These are phyloP conservation scores for Enteromius afrohamiltoni DNA, from an alignment of 2,797 vertebrate genomes.

Conservation along the genomic window DNA sequence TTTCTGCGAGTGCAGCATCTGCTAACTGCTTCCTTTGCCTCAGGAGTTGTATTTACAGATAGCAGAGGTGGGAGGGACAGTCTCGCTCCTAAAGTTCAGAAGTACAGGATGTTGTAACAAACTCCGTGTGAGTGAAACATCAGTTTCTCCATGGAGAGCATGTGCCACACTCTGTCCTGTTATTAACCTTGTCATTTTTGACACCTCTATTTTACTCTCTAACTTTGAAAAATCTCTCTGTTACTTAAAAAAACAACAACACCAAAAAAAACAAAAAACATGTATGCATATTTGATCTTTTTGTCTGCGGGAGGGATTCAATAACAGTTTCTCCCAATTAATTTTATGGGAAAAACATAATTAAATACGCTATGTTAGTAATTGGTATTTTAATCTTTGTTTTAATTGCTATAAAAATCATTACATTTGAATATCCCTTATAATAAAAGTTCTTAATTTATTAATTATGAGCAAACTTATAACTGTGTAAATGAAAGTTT, in stretches of 20 bases:
- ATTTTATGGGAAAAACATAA: not conserved
- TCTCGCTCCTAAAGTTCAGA: constrained; percentile 52
- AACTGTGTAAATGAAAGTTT: not conserved
- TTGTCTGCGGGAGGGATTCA: not conserved
- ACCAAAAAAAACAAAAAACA: not conserved
- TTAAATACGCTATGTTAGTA: not conserved
- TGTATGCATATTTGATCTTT: not conserved
- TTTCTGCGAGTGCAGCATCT: constrained; percentile 40
- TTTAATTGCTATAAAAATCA: not conserved
- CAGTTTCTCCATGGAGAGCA: constrained; percentile 15
- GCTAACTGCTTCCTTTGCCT: constrained; percentile 34
- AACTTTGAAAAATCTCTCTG: not conserved
- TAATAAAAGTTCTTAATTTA: not conserved
- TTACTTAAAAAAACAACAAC: not conserved
- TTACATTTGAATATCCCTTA: not conserved
- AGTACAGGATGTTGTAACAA: constrained; percentile 53
- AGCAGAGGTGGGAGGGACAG: constrained; percentile 44
- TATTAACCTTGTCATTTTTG: not conserved
- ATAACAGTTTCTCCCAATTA: not conserved
- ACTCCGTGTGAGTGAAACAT: constrained; percentile 39
- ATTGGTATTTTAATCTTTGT: not conserved
- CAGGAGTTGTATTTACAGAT: constrained; percentile 48
- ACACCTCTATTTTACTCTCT: not conserved
- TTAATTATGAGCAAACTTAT: not conserved
- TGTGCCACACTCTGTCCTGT: constrained; percentile 17